Evolutionary conservation across 1,140 invertebrate genomes (phyloP), one percentile per base, ranked within the genome.

Genomic region (Carposina sasakii): DNA sequence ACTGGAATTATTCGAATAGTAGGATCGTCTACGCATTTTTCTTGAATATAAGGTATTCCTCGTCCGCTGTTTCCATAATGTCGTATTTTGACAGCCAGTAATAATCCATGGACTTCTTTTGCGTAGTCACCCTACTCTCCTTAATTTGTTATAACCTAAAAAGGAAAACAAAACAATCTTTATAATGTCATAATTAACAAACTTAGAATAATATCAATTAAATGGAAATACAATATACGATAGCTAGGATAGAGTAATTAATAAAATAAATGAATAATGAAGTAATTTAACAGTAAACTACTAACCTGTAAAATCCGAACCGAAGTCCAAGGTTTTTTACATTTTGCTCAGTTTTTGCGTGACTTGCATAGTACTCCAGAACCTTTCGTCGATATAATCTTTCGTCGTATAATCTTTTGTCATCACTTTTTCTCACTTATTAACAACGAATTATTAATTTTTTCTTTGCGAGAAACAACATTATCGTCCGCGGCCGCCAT

Each of bases 11-110:
- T 37, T 19, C 12, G 36, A 72, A 71, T 41, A 56, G 62, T 21
- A 62, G 56, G 42, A 39, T 60, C 1, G 31, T 71, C 41, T 55
- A 62, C 48, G 53, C 16, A 17, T 41, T 41, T 24, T 28, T 28
- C 24, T 28, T 28, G 24, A 28, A 28, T 28, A 28, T 28, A 28
- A 28, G 24, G 24, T 28, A 28, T 28, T 28, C 24, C 24, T 28
- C 24, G 24, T 28, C 24, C 24, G 24, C 24, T 28, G 31, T 33
- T 33, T 33, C 31, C 5, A 33, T 33, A 8, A 33, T 33, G 31
- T 33, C 31, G n/a, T 33, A 33, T 33, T 33, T 33, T 33, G 31
- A 5, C 5, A 33, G 5, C 31, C 31, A 33, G n/a, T 8, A 33
- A 8, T 33, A 33, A 33, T 28, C 24, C 24, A 28, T 28, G 24